Base-by-base conservation (phyloP, 2,888 invertebrate species). In the Uropetala carovei region DNA sequence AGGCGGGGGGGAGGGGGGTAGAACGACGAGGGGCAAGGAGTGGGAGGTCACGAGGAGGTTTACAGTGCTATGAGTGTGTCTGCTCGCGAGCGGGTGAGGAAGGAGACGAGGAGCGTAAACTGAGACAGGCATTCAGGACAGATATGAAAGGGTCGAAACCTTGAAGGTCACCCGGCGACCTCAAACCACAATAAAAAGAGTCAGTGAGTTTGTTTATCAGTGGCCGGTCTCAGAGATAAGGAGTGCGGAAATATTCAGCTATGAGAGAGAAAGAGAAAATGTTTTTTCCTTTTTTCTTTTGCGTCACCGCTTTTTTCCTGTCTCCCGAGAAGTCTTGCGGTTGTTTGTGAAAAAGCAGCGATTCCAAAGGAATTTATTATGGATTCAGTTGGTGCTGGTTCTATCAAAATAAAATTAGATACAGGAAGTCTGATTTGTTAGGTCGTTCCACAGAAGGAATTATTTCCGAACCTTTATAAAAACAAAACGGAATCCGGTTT, bases 101-200 rank as follows among this genome's bases (percentile, higher is more conserved):
- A n/a, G 27, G 89, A 60, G 75, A 75, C 75, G 43, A 43, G 5
- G 43, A 83, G 43, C 83, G 89, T 59, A 86, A 86, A 59, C 86
- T 60, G 89, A 89, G 89, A 89, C 89, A 64, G 60, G 89, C 89
- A 89, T 89, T 83, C 57, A 57, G 43, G 57, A 86, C 27, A 89
- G 89, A 89, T 89, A 89, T 89, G 89, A 64, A 89, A 89, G 89
- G 89, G 89, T 89, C 89, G 89, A 89, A 89, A 64, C 89, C 64
- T 89, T 89, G 89, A 89, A 89, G 89, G 89, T 89, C 89, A 89
- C 89, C 18, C 64, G 27, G 89, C 89, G 89, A 89, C 89, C 89
- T 89, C 89, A 89, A 89, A 89, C 89, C 89, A 89, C 89, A 89
- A 89, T 89, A 89, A 89, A 89, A 89, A 64, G 89, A 89, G 43